Evolutionary conservation across 2,797 vertebrate species (phyloP).

Genomic region (Brachymystax lenok): DNA sequence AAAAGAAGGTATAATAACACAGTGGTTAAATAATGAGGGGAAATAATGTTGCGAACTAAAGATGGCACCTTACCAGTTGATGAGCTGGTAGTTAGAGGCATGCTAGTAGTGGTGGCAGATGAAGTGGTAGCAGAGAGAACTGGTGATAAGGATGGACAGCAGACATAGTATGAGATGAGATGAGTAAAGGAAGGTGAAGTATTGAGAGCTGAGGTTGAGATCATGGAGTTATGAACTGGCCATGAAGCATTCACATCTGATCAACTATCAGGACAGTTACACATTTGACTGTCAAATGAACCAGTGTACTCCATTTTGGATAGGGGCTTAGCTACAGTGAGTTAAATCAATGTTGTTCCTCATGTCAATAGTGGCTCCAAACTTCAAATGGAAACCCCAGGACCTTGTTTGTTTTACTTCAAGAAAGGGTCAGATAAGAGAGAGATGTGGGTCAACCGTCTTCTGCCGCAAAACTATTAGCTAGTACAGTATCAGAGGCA

Average conservation of each 20-base stretch:
- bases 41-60: conserved; percentile 31
- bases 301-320: not conserved
- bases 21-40: not conserved
- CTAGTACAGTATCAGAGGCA: not conserved
- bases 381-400: not conserved
- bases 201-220: not conserved
- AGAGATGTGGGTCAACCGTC: not conserved
- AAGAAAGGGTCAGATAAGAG: not conserved
- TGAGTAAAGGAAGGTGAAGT: not conserved
- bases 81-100: conserved; percentile 53
- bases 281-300: not conserved
- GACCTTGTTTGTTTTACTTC: not conserved
- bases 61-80: conserved; percentile 56
- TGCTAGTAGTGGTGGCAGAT: conserved; percentile 54
- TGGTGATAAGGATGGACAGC: conserved; percentile 42
- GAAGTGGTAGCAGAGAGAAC: conserved; percentile 39
- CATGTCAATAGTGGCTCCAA: no score
- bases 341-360: not conserved
- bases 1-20: not conserved
- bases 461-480: not conserved
- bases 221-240: not conserved
- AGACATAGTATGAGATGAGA: conserved; percentile 24
- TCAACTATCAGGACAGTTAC: not conserved
- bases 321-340: not conserved
- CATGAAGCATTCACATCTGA: not conserved